Evolutionary conservation across 92 coral and sea anemone genomes (phyloP).

Genomic region (Virgularia gustaviana): DNA sequence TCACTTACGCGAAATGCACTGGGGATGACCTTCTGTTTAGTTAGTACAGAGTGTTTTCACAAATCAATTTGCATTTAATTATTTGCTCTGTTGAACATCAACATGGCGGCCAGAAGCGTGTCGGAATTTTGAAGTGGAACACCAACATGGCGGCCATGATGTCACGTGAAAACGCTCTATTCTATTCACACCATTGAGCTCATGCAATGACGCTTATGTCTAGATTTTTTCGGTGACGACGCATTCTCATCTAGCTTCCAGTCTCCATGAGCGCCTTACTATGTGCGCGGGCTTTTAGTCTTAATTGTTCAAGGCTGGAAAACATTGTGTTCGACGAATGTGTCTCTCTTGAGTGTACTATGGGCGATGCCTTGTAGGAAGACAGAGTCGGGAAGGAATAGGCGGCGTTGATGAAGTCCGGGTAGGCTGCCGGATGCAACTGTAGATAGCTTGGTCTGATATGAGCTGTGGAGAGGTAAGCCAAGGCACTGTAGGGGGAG

Average conservation of each 20-base stretch:
- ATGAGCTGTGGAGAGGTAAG: constrained; percentile 12
- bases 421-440: constrained; percentile 6
- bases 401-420: constrained; percentile 1
- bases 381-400: neutral
- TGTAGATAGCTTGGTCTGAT: constrained; percentile 28
- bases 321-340: neutral
- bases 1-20: too few relatives aligned
- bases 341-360: neutral
- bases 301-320: constrained; percentile 23
- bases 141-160: too few relatives aligned
- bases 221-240: neutral
- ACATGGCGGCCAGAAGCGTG: too few relatives aligned
- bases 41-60: too few relatives aligned
- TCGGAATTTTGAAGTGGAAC: too few relatives aligned
- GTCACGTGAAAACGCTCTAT: neutral
- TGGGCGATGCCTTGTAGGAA: neutral
- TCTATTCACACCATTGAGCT: neutral
- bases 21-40: too few relatives aligned
- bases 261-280: neutral
- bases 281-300: constrained; percentile 21
- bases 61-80: too few relatives aligned
- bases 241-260: neutral
- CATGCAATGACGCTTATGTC: neutral
- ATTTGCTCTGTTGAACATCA: too few relatives aligned
- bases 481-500: constrained; percentile 26